Evolutionary conservation across 1,140 invertebrate genomes (phyloP).

Genomic region (Marisa cornuarietis): DNA sequence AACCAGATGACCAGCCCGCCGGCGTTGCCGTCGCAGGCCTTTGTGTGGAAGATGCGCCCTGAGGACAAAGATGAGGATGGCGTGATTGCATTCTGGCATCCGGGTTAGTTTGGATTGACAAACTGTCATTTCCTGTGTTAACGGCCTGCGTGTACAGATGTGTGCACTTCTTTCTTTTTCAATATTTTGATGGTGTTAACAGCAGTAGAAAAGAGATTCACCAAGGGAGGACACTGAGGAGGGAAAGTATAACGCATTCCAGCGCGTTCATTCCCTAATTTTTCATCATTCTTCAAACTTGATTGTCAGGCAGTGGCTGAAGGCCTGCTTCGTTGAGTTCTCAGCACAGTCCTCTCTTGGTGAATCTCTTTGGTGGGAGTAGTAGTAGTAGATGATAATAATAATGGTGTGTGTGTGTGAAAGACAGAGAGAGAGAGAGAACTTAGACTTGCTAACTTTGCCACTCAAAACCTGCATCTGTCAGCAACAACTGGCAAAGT

Average conservation of each 20-base stretch:
- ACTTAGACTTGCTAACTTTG: too few species aligned
- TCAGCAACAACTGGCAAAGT: neutral
- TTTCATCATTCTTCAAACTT: too few species aligned
- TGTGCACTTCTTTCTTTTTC: neutral
- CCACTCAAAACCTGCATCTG: neutral
- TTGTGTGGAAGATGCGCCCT: conserved; percentile 45
- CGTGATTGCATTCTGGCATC: conserved; percentile 47
- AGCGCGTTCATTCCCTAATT: too few species aligned
- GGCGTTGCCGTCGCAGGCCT: conserved; percentile 48
- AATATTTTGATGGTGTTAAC: conserved; percentile 1
- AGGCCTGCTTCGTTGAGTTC: too few species aligned
- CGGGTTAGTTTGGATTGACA: neutral
- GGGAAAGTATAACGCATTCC: too few species aligned
- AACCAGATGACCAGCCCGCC: conserved; percentile 54
- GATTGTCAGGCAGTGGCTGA: too few species aligned
- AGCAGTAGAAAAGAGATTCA: conserved; percentile 20
- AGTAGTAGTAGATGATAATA: too few species aligned
- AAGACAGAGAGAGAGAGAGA: too few species aligned
- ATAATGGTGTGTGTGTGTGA: too few species aligned
- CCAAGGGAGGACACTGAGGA: too few species aligned
- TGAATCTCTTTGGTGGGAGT: too few species aligned
- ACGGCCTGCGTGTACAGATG: neutral
- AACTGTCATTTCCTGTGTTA: neutral
- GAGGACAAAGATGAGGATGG: conserved; percentile 30
- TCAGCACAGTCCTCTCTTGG: too few species aligned